phyloP scores from a whole-genome alignment of 1,140 invertebrate genomes.

The Anoplophora glabripennis region DNA sequence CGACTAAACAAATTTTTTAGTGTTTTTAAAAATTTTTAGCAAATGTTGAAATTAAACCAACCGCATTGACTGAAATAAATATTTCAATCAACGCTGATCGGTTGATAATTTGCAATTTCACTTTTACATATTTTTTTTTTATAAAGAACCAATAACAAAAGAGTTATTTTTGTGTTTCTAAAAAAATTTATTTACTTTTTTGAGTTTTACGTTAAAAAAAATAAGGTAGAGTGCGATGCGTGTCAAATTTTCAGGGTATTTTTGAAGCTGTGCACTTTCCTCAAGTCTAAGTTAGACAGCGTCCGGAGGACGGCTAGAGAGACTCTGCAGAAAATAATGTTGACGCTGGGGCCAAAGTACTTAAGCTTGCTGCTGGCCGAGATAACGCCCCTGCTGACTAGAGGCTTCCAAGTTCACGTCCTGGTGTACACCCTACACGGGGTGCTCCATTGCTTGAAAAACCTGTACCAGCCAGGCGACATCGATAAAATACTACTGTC shows the following conservation, averaged over 20 bases:
- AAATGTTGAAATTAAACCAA: no score
- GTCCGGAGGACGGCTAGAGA: conserved; percentile 82
- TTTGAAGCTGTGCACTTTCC: conserved; percentile 83
- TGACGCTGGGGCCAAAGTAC: conserved; percentile 78
- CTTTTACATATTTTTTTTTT: no score
- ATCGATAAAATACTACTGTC: conserved; percentile 75
- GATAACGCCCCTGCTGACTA: conserved; percentile 74
- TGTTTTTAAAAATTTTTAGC: no score
- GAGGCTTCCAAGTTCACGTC: conserved; percentile 93
- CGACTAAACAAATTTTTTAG: no score
- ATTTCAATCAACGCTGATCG: no score
- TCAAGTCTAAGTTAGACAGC: conserved; percentile 85
- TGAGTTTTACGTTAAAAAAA: no score
- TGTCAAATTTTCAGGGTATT: conserved; percentile 64
- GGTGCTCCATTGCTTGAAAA: conserved; percentile 70
- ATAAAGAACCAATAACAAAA: no score
- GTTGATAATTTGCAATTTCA: no score
- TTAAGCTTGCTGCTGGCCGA: conserved; percentile 77
- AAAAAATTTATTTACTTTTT: no score
- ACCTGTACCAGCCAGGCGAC: conserved; percentile 65
- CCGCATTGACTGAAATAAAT: no score
- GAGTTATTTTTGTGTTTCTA: no score
- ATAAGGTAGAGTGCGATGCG: background rate
- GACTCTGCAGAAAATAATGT: conserved; percentile 85
- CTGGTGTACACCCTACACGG: conserved; percentile 85